Evolutionary conservation across 2,113 vertebrate species (phyloP), one percentile per base, ranked within the genome.

Genomic region (Cheirogaleus medius): DNA sequence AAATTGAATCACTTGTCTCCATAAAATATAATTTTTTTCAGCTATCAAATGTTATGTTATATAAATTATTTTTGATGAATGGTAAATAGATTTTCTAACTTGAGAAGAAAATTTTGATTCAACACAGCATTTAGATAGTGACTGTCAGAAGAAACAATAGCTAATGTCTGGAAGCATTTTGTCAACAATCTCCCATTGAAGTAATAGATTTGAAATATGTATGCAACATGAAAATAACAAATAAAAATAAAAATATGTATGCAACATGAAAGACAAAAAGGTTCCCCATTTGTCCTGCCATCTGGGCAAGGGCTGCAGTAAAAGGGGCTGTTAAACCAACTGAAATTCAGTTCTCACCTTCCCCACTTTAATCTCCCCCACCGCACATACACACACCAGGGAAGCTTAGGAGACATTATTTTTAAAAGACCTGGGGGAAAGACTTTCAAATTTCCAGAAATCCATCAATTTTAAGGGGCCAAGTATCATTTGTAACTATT

Each of bases 11-110:
- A 78, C 32, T 77, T 44, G 56, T 74, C 39, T 81, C 39, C 29
- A 85, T 56, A 78, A 56, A 52, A 18, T 32, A 27, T 8, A 66
- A 29, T 54, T 82, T 74, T 74, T 84, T 85, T 93, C 27, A 86
- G 58, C n/a, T 68, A 52, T 78, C 20, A 64, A 86, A 37, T 47
- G 29, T 12, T 69, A n/a, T 73, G 66, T 42, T 91, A 64, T 91
- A 64, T 84, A 84, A 83, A 49, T 94, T 95, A 49, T 71, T 78
- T 94, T 88, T 63, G 88, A 7, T 68, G 44, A 97, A n/a, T 73
- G 29, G 32, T 74, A 80, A 69, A 34, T 76, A 91, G 60, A 54
- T 68, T 91, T 91, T 78, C 42, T 93, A 76, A 86, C 58, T 49
- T 78, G 54, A 77, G 54, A 76, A 47, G 68, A 74, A 86, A 69